Percentiles rank a stretch among this genome's conserved stretches.
Evolutionary conservation across 2,797 vertebrate species (phyloP).

Genomic region (Tenualosa thibaudeaui): DNA sequence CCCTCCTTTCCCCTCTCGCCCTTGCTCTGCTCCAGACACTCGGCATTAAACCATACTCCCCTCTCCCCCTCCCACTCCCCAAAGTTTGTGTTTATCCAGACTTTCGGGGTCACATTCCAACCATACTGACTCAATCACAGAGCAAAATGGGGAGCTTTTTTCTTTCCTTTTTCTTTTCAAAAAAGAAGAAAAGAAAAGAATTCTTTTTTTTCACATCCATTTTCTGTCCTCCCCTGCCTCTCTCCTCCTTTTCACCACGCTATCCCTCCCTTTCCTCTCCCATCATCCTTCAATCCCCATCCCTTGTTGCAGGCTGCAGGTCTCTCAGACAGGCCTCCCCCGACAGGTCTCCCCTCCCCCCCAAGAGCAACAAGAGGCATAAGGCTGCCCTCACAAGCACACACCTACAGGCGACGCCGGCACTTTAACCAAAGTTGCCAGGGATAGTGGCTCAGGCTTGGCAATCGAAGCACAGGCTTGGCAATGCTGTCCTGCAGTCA

Average conservation of each 20-base stretch:
- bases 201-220: neutral
- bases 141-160: slow-evolving; percentile 45
- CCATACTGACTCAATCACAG: slow-evolving; percentile 68
- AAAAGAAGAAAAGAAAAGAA: neutral
- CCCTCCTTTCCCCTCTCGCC: slow-evolving; percentile 42
- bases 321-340: neutral
- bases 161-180: neutral
- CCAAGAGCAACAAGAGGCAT: neutral
- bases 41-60: slow-evolving; percentile 27
- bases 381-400: neutral
- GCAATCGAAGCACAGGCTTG: neutral
- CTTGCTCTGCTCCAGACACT: neutral
- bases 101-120: slow-evolving; percentile 76
- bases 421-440: neutral
- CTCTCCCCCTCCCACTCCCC: slow-evolving; percentile 29
- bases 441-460: neutral
- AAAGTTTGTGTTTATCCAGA: slow-evolving; percentile 67
- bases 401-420: neutral
- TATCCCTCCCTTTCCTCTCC: slow-evolving; percentile 19
- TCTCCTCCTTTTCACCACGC: slow-evolving; percentile 40
- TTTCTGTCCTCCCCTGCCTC: neutral
- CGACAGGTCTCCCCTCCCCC: neutral
- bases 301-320: slow-evolving; percentile 8
- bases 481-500: neutral
- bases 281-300: slow-evolving; percentile 42